Conservation (phyloP, 1,140 invertebrate genomes). For the Amphibalanus amphitrite region DNA sequence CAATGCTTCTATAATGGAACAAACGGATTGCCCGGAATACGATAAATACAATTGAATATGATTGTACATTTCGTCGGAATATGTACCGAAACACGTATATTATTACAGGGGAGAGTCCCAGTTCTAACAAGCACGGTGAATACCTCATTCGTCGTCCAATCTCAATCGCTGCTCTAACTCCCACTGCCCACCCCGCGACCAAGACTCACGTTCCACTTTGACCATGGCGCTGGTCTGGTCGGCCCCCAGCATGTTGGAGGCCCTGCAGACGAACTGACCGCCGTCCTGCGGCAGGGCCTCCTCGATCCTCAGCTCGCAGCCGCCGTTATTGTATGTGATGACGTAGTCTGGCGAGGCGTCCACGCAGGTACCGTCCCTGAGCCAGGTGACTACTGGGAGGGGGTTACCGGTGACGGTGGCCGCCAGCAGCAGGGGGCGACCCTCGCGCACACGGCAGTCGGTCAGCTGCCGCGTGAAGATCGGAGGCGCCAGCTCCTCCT, state of each 20-base stretch:
- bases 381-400: constrained; percentile 59
- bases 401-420: constrained; percentile 54
- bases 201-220: constrained; percentile 29
- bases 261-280: constrained; percentile 38
- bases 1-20: too few relatives aligned
- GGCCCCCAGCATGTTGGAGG: constrained; percentile 34
- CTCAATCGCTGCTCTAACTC: too few relatives aligned
- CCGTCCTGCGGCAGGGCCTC: constrained; percentile 38
- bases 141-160: too few relatives aligned
- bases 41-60: too few relatives aligned
- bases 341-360: constrained; percentile 51
- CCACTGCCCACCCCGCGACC: too few relatives aligned
- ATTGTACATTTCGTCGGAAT: too few relatives aligned
- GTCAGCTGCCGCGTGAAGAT: constrained; percentile 39
- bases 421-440: constrained; percentile 37
- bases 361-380: constrained; percentile 50
- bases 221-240: constrained; percentile 30
- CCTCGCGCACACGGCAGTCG: constrained; percentile 43
- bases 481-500: not conserved
- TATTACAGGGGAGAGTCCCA: too few relatives aligned
- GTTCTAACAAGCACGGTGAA: too few relatives aligned
- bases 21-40: too few relatives aligned
- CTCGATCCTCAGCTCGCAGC: constrained; percentile 41
- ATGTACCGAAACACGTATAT: too few relatives aligned
- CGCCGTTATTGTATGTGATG: constrained; percentile 34